Evolutionary conservation across 1,140 invertebrate species (phyloP).

Genomic region (Patella vulgata): DNA sequence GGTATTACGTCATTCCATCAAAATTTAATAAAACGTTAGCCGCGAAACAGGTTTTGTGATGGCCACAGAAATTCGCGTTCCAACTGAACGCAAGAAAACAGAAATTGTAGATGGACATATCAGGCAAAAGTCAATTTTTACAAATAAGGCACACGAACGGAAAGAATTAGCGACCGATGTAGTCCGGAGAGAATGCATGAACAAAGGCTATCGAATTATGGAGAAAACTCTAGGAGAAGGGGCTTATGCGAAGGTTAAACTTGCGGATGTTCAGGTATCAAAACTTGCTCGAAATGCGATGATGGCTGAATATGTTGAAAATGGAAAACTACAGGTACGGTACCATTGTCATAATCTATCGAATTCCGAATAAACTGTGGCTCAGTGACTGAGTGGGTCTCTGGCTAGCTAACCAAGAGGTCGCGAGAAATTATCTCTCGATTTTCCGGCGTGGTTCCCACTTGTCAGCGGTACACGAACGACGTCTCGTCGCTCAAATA

Average conservation of each 20-base stretch:
- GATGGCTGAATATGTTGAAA: conserved; percentile 18
- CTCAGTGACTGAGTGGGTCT: too few species aligned
- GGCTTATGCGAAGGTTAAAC: conserved; percentile 45
- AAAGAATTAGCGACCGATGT: conserved; percentile 23
- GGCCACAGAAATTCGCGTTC: too few species aligned
- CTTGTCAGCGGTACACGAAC: too few species aligned
- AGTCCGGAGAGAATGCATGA: conserved; percentile 31
- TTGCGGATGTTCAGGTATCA: conserved; percentile 37
- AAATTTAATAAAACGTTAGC: too few species aligned
- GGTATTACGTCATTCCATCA: too few species aligned
- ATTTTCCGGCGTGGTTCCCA: too few species aligned
- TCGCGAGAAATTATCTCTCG: too few species aligned
- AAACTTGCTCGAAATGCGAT: conserved; percentile 33
- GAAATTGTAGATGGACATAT: too few species aligned
- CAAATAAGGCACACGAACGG: conserved; percentile 7
- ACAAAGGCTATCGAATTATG: conserved; percentile 36
- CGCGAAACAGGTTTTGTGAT: too few species aligned
- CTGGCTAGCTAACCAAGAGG: too few species aligned
- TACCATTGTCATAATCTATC: background rate
- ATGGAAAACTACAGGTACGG: conserved; percentile 30
- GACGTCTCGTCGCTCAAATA: too few species aligned
- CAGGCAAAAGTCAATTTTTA: conserved; percentile 12
- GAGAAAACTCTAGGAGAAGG: conserved; percentile 39
- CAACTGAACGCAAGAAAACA: too few species aligned
- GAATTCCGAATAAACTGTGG: background rate